Percentiles rank a stretch among this genome's conserved stretches.
Evolutionary conservation across 2,888 invertebrate genomes (phyloP).

Genomic region (Clitarchus hookeri): DNA sequence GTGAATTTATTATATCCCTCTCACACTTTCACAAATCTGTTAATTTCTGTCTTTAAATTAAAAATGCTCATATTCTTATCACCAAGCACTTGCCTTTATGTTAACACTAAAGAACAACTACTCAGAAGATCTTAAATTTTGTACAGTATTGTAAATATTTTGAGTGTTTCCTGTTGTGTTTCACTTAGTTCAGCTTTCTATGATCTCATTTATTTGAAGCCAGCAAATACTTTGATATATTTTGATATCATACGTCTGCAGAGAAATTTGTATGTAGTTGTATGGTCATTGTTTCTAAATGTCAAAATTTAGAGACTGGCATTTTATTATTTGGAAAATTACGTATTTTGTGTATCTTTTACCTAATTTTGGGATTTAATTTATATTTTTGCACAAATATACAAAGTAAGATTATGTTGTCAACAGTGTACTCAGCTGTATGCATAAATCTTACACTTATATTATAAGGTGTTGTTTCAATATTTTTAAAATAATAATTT

Average conservation of each 20-base stretch:
- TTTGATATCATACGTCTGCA: background rate
- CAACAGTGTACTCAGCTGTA: background rate
- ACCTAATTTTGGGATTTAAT: background rate
- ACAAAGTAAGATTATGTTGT: background rate
- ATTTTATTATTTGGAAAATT: background rate
- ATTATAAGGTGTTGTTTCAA: no score
- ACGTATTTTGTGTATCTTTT: background rate
- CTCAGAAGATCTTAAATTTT: no score
- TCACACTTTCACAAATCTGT: no score
- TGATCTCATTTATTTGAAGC: slow-evolving; percentile 5
- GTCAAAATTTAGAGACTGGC: slow-evolving; percentile 3
- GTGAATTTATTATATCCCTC: no score
- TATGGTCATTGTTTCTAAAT: background rate
- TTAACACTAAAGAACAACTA: no score
- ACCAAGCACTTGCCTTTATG: no score
- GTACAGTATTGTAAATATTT: no score
- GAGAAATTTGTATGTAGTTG: background rate
- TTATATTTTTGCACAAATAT: background rate
- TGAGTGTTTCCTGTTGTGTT: no score
- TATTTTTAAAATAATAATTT: background rate
- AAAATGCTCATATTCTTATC: no score
- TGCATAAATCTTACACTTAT: background rate
- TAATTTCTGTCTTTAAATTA: no score
- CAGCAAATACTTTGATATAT: background rate
- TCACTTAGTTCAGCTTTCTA: background rate